Base-by-base conservation (phyloP, 1,140 invertebrate species). In the Drosophila orosa region DNA sequence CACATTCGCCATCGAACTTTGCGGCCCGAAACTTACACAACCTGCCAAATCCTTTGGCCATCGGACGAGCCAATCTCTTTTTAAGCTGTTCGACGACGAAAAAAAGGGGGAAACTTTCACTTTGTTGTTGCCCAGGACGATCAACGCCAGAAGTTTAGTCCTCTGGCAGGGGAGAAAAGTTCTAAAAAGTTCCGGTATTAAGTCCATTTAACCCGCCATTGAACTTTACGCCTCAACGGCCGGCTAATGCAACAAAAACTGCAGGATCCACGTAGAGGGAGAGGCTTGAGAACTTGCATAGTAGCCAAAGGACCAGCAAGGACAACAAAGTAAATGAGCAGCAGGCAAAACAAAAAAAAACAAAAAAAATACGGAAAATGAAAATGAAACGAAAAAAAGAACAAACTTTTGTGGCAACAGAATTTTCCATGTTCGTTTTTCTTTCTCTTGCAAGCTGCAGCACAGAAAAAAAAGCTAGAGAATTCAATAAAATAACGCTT, bases 171-270 rank as follows among this genome's bases (percentile, higher is more conserved):
- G 8, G 42, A 24, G 22, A 66, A 86, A 87, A 86, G 75, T 83
- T 87, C 55, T 79, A 61, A 86, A 86, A 86, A 86, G 71, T 87
- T 86, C 45, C 72, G 76, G 76, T 86, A 86, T 86, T 86, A 86
- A 86, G 83, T 86, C 84, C 84, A 89, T 89, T 89, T 89, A 89
- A 89, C 84, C 84, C 84, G 84, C 84, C 84, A 89, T 89, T 89
- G 84, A 89, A 89, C 84, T 89, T 89, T 89, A 89, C 84, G 84
- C 77, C 84, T 89, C 80, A 89, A 84, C 78, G 77, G 74, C 50
- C 69, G 80, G 39, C 80, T 66, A 80, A 80, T 73, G 73, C 79
- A 77, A 87, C 71, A 77, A 83, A 73, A 74, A 85, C 40, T 54
- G 40, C 74, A 78, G 48, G 79, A 84, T 62, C 58, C 74, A 74